A percentile compares a stretch with the other conserved stretches of the same genome.
phyloP scores from a whole-genome alignment of 2,797 vertebrate species.

The Muscicapa comitata region DNA sequence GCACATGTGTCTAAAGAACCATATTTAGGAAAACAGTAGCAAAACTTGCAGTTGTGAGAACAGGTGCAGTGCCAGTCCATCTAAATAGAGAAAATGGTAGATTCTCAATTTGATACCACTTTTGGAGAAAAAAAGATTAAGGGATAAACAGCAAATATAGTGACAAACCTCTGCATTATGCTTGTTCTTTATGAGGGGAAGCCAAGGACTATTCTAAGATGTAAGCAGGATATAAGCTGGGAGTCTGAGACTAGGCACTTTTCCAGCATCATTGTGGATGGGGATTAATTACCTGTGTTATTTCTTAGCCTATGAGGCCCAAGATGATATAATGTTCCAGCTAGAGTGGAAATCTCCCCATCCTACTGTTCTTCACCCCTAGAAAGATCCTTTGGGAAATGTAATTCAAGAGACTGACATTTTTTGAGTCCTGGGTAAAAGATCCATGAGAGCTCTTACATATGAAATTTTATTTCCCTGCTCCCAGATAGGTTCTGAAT shows the following conservation, averaged over 20 bases:
- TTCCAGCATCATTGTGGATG: neutral
- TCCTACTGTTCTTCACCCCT: neutral
- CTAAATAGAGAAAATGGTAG: neutral
- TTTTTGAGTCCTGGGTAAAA: neutral
- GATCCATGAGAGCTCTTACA: neutral
- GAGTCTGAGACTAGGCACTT: neutral
- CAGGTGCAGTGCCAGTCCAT: neutral
- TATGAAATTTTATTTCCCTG: neutral
- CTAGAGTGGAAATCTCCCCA: neutral
- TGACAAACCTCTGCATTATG: neutral
- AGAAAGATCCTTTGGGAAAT: neutral
- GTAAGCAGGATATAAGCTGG: neutral
- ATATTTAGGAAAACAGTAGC: neutral
- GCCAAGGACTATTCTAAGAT: neutral
- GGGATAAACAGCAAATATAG: neutral
- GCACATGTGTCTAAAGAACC: neutral
- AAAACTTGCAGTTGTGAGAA: neutral
- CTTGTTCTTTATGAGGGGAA: neutral
- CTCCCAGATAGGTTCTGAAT: neutral
- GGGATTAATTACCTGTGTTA: neutral
- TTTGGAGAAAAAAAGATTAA: neutral
- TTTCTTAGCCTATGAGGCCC: neutral
- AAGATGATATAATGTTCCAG: neutral
- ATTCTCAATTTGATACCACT: neutral
- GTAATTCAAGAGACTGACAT: neutral